Conservation (phyloP, 1,140 invertebrate genomes). For the Antheraea mylitta region DNA sequence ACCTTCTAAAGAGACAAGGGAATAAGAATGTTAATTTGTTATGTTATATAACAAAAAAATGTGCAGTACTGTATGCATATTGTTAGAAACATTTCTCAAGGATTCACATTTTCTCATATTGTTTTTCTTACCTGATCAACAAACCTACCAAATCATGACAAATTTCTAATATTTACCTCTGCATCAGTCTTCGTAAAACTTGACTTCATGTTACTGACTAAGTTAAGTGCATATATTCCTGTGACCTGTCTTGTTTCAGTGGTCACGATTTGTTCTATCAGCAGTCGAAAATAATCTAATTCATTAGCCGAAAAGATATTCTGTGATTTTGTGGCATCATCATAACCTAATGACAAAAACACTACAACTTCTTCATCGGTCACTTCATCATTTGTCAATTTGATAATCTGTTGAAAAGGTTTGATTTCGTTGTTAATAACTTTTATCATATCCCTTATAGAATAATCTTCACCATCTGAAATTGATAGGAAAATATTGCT, state of each 20-base stretch:
- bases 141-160: too few species aligned
- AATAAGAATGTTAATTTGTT: too few species aligned
- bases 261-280: conserved; percentile 62
- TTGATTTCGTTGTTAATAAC: conserved; percentile 58
- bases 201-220: conserved; percentile 47
- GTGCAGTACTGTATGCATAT: too few species aligned
- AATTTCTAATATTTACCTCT: conserved; percentile 37
- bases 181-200: conserved; percentile 55
- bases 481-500: neutral
- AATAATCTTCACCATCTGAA: neutral
- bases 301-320: conserved; percentile 49
- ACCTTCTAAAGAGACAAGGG: too few species aligned
- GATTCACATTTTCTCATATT: too few species aligned
- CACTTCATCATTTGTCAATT: conserved; percentile 57
- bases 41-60: too few species aligned
- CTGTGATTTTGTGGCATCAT: conserved; percentile 61
- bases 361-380: conserved; percentile 54
- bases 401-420: conserved; percentile 56
- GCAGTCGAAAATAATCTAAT: conserved; percentile 57
- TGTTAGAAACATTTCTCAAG: too few species aligned
- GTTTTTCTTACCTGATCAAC: too few species aligned
- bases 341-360: conserved; percentile 57
- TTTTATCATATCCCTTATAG: neutral
- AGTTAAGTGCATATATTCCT: conserved; percentile 55
- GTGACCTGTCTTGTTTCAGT: conserved; percentile 59